Percentiles rank a stretch among this genome's conserved stretches.
phyloP scores from a whole-genome alignment of 2,113 vertebrate species.

The Probosciger aterrimus region DNA sequence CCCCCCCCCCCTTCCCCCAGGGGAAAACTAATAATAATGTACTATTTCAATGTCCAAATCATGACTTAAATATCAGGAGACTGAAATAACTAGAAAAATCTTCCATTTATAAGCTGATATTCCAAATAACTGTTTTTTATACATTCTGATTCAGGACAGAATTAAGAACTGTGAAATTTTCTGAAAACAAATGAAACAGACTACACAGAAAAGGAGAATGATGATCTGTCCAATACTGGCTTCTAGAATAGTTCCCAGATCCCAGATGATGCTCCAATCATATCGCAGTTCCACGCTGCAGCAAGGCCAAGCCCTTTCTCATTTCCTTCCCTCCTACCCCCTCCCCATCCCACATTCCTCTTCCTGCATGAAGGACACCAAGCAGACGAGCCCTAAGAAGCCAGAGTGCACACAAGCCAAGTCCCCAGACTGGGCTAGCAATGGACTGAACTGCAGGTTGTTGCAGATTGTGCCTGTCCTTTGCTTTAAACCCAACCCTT shows the following conservation, averaged over 20 bases:
- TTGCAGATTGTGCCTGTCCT: neutral
- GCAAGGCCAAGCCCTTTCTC: neutral
- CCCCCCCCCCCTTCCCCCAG: too few relatives aligned
- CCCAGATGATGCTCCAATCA: neutral
- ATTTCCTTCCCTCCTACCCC: neutral
- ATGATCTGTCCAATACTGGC: fast-evolving
- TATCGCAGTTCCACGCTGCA: neutral
- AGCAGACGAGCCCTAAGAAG: neutral
- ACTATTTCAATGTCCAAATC: neutral
- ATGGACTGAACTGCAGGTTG: neutral
- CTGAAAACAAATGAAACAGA: neutral
- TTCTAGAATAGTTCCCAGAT: neutral
- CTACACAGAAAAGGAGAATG: neutral
- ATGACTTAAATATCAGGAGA: neutral
- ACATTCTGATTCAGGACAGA: neutral
- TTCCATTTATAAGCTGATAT: neutral
- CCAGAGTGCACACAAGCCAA: neutral
- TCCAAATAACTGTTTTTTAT: neutral
- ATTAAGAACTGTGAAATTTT: neutral
- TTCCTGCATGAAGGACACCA: neutral
- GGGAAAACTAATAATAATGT: neutral
- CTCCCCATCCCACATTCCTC: neutral
- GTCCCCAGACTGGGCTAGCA: fast-evolving
- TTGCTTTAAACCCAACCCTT: neutral
- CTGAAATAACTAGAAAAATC: neutral